Evolutionary conservation across 2,888 invertebrate genomes (phyloP).

Genomic region (Sycophila texana): DNA sequence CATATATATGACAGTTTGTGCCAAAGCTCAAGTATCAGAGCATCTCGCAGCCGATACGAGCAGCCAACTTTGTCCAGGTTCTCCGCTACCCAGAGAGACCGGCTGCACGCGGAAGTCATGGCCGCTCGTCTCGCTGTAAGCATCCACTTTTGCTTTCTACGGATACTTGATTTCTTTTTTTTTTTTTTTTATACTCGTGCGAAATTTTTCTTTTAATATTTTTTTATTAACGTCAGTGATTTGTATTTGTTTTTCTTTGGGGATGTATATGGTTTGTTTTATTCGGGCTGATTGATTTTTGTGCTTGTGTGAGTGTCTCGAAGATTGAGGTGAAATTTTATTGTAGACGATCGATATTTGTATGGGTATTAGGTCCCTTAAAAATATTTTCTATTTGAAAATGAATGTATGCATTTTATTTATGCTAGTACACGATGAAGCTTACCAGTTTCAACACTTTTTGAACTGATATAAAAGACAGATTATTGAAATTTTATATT

Average conservation of each 20-base stretch:
- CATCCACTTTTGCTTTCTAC: constrained; percentile 26
- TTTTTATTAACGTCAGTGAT: neutral
- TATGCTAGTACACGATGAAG: too few species aligned
- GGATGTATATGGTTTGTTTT: neutral
- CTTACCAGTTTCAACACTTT: too few species aligned
- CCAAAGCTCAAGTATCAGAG: constrained; percentile 56
- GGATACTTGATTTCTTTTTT: neutral
- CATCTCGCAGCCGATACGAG: constrained; percentile 28
- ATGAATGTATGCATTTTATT: too few species aligned
- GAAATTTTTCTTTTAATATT: too few species aligned
- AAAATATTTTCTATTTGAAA: too few species aligned
- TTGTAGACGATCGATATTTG: too few species aligned
- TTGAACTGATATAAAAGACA: too few species aligned
- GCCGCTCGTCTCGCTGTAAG: constrained; percentile 65
- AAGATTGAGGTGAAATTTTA: neutral
- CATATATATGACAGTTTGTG: constrained; percentile 72
- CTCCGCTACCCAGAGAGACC: neutral
- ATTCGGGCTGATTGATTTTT: neutral
- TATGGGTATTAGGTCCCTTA: too few species aligned
- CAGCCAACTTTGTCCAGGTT: neutral
- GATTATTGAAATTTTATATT: too few species aligned
- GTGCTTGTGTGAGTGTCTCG: too few species aligned
- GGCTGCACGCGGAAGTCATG: constrained; percentile 59
- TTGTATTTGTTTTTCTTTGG: neutral
- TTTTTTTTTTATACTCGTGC: too few species aligned